Evolutionary conservation across 2,888 invertebrate species (phyloP).

Genomic region (Stenchaetothrips biformis): DNA sequence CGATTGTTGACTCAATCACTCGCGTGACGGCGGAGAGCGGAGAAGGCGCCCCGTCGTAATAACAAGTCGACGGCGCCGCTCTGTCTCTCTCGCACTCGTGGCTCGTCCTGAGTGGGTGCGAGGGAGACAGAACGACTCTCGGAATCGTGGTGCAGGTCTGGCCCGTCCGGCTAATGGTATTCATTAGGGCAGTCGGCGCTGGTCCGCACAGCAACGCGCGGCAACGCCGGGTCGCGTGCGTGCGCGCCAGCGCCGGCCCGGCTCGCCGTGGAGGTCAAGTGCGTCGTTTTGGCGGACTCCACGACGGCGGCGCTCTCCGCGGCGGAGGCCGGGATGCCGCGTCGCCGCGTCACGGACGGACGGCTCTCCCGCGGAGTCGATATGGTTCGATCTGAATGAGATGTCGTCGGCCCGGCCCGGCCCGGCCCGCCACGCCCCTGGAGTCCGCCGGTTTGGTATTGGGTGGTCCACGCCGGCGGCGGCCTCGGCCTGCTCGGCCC

Average conservation of each 20-base stretch:
- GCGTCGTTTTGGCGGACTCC: too few relatives aligned
- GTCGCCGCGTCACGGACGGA: too few relatives aligned
- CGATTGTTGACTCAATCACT: background rate
- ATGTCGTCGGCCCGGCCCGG: background rate
- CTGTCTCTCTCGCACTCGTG: too few relatives aligned
- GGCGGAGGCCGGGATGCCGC: background rate
- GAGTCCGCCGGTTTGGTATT: background rate
- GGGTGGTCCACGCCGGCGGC: background rate
- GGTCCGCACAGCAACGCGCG: too few relatives aligned
- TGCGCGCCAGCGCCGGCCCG: background rate
- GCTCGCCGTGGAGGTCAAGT: too few relatives aligned
- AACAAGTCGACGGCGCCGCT: too few relatives aligned
- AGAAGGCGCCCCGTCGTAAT: too few relatives aligned
- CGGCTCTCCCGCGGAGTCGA: background rate
- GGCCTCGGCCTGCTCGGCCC: background rate
- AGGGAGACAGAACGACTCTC: too few relatives aligned
- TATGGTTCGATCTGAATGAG: constrained; percentile 23
- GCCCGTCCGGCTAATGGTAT: background rate
- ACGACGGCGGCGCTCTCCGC: background rate
- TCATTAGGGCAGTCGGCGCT: background rate
- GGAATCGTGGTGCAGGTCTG: too few relatives aligned
- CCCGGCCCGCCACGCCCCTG: background rate
- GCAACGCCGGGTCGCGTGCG: background rate
- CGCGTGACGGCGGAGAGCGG: background rate
- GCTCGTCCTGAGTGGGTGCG: too few relatives aligned